Conservation (phyloP, 35 echinoderm and acorn worm genomes). For the Holothuria glaberrima region DNA sequence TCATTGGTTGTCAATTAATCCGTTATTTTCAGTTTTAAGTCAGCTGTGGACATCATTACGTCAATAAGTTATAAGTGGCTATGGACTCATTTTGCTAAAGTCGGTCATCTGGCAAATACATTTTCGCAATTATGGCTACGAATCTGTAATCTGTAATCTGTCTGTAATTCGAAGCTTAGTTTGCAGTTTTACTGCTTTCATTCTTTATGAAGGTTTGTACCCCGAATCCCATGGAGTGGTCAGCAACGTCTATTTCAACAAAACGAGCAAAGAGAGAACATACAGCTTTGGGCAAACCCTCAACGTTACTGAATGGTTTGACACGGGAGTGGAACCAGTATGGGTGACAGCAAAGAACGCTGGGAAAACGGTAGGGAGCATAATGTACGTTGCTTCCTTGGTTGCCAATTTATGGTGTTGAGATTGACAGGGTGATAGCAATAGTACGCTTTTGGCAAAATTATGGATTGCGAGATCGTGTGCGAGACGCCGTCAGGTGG, state of each 20-base stretch:
- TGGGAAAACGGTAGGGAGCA: conserved; percentile 67
- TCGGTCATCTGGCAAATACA: too few relatives aligned
- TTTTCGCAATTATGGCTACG: too few relatives aligned
- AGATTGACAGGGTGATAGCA: conserved; percentile 44
- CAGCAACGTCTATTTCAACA: conserved; percentile 81
- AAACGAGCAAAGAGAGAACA: conserved; percentile 54
- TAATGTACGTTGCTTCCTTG: conserved; percentile 82
- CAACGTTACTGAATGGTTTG: conserved; percentile 82
- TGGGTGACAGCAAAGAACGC: conserved; percentile 79
- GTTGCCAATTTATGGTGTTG: conserved; percentile 67
- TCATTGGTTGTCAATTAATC: too few relatives aligned
- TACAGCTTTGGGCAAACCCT: conserved; percentile 59
- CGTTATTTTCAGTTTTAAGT: too few relatives aligned
- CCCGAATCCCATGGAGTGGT: too few relatives aligned
- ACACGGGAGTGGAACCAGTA: conserved; percentile 83
- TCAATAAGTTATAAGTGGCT: too few relatives aligned
- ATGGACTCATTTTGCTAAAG: too few relatives aligned
- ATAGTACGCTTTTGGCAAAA: not conserved
- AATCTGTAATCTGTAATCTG: too few relatives aligned
- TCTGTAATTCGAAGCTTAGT: too few relatives aligned
- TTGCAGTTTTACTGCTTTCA: too few relatives aligned
- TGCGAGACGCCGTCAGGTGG: conserved; percentile 35
- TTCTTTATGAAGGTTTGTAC: conserved; percentile 69
- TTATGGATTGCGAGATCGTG: conserved; percentile 18
- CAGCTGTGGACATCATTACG: too few relatives aligned